Percentiles rank a stretch among this genome's conserved stretches.
These are phyloP conservation scores for Lycopodina hypogea DNA, from an alignment of 37 sponge, comb jelly and placozoan species.

Conservation along the genomic window DNA sequence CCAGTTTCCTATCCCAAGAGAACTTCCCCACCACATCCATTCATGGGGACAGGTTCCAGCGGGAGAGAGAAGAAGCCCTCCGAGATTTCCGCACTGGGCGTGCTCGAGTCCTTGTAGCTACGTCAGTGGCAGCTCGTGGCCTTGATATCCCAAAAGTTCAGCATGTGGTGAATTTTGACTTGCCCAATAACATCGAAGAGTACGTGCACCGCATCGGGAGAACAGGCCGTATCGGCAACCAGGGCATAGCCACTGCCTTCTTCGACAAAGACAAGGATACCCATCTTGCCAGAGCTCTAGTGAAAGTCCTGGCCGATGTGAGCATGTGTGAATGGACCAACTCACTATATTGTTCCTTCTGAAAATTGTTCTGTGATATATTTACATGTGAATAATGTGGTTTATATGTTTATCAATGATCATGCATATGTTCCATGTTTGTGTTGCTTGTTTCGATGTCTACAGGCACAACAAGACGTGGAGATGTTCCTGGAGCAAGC, in stretches of 20 bases:
- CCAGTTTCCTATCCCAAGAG: conserved; percentile 84
- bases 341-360: too few species aligned
- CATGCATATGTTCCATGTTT: too few species aligned
- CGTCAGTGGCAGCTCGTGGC: conserved; percentile 93
- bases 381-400: too few species aligned
- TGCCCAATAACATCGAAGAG: conserved; percentile 84
- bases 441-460: too few species aligned
- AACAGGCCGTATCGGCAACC: conserved; percentile 91
- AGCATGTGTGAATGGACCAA: conserved; percentile 10
- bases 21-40: conserved; percentile 90
- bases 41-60: conserved; percentile 93
- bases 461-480: conserved; percentile 86
- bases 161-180: conserved; percentile 94
- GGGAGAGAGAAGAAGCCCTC: conserved; percentile 92
- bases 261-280: conserved; percentile 72
- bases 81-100: conserved; percentile 82
- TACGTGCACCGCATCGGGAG: conserved; percentile 97
- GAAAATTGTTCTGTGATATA: too few species aligned
- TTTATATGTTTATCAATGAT: too few species aligned
- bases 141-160: conserved; percentile 93
- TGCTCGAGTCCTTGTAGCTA: conserved; percentile 86
- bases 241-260: conserved; percentile 90
- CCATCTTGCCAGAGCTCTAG: conserved; percentile 77
- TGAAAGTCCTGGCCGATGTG: conserved; percentile 85
- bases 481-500: conserved; percentile 83